A percentile compares a stretch with the other conserved stretches of the same genome.
phyloP scores from a whole-genome alignment of 2,797 vertebrate genomes.

The Typhlichthys subterraneus region DNA sequence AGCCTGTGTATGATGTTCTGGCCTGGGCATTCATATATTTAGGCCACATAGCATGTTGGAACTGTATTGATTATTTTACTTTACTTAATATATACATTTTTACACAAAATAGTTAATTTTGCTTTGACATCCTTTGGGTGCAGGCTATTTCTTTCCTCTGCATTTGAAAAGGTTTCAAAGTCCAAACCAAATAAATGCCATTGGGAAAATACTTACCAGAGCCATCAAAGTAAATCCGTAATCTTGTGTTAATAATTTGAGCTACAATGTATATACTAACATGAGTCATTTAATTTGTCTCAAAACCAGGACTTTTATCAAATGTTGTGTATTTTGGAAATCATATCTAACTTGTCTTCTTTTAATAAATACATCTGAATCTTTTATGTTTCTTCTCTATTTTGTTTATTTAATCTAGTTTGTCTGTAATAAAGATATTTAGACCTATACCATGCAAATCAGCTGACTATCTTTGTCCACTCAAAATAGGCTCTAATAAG shows the following conservation, averaged over 20 bases:
- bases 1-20: no score
- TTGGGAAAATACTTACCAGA: slow-evolving; percentile 17
- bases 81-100: slow-evolving; percentile 11
- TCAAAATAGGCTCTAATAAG: slow-evolving; percentile 64
- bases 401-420: slow-evolving; percentile 5
- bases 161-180: slow-evolving; percentile 27
- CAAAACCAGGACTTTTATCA: slow-evolving; percentile 1
- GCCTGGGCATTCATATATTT: neutral
- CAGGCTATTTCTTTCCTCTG: slow-evolving; percentile 22
- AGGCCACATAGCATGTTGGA: slow-evolving; percentile 3
- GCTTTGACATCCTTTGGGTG: slow-evolving; percentile 32
- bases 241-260: neutral
- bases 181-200: slow-evolving; percentile 10
- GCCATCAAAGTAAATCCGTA: neutral
- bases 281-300: neutral
- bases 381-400: neutral
- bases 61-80: slow-evolving; percentile 4
- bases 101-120: slow-evolving; percentile 34
- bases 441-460: slow-evolving; percentile 2
- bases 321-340: neutral
- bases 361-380: neutral
- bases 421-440: slow-evolving; percentile 3
- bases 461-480: slow-evolving; percentile 17
- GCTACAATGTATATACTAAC: neutral
- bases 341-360: slow-evolving; percentile 19